These are phyloP conservation scores for Tillus elongatus DNA, from an alignment of 2,888 invertebrate genomes.

Conservation along the genomic window DNA sequence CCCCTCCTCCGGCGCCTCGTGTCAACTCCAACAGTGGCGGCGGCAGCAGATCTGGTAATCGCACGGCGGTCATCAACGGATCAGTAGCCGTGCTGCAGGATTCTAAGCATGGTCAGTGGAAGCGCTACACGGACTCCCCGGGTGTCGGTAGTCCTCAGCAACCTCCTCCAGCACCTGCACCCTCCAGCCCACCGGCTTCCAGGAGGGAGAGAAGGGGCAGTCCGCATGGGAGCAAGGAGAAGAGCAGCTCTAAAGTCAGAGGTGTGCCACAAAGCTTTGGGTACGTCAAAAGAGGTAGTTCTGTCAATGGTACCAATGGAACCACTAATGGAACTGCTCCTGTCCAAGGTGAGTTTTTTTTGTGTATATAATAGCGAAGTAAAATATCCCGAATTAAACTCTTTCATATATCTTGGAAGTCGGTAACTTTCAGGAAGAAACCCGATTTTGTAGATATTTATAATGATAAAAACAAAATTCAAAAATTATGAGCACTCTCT, in stretches of 20 bases:
- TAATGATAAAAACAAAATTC: too few relatives aligned
- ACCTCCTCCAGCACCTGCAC: slow-evolving; percentile 46
- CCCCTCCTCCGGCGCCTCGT: slow-evolving; percentile 39
- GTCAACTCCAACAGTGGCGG: slow-evolving; percentile 17
- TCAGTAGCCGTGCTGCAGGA: slow-evolving; percentile 31
- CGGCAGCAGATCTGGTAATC: slow-evolving; percentile 24
- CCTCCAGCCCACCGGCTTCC: slow-evolving; percentile 39
- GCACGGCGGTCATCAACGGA: slow-evolving; percentile 35
- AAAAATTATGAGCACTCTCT: too few relatives aligned
- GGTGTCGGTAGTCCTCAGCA: slow-evolving; percentile 53
- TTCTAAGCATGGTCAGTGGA: slow-evolving; percentile 46
- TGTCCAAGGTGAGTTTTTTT: slow-evolving; percentile 17
- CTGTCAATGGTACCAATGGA: slow-evolving; percentile 37
- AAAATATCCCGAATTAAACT: too few relatives aligned
- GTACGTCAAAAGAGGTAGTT: slow-evolving; percentile 61
- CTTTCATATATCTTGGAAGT: too few relatives aligned
- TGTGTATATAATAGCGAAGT: too few relatives aligned
- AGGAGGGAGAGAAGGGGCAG: slow-evolving; percentile 40
- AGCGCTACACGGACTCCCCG: slow-evolving; percentile 56
- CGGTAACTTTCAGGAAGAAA: too few relatives aligned
- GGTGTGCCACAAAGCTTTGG: slow-evolving; percentile 78
- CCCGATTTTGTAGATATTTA: too few relatives aligned
- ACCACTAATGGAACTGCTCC: slow-evolving; percentile 20
- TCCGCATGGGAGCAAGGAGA: slow-evolving; percentile 43
- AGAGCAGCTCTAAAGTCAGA: slow-evolving; percentile 54